These are phyloP conservation scores for Intellagama lesueurii DNA, from an alignment of 2,797 vertebrate genomes.

Conservation along the genomic window DNA sequence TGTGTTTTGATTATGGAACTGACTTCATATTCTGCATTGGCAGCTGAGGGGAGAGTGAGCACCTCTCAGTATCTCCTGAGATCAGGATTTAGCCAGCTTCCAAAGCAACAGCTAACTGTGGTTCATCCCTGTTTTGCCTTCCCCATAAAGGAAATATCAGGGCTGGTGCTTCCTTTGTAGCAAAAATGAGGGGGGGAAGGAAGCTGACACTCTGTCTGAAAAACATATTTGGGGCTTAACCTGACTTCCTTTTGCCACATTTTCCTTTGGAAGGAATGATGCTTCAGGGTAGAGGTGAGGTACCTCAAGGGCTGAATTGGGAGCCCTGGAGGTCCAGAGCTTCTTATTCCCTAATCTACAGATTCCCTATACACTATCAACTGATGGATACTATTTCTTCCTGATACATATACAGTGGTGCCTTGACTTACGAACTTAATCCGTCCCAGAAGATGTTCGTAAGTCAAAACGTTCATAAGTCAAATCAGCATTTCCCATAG, in stretches of 20 bases:
- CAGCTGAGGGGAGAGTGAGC: too few relatives aligned
- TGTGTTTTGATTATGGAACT: too few relatives aligned
- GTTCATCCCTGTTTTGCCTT: neutral
- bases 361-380: neutral
- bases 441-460: too few relatives aligned
- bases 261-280: neutral
- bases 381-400: neutral
- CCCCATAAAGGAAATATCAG: too few relatives aligned
- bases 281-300: neutral
- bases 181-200: neutral
- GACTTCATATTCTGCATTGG: too few relatives aligned
- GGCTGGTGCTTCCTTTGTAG: neutral
- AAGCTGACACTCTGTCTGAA: neutral
- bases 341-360: accelerated
- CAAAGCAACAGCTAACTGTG: neutral
- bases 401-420: neutral
- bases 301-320: neutral
- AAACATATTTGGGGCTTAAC: neutral
- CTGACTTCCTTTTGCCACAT: neutral
- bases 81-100: neutral
- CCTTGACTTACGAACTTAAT: too few relatives aligned
- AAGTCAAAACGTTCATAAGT: too few relatives aligned
- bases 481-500: too few relatives aligned
- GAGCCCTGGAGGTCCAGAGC: neutral
- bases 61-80: neutral